Base-by-base conservation (phyloP, 2,113 vertebrate genomes). In the Notothenia rossii region DNA sequence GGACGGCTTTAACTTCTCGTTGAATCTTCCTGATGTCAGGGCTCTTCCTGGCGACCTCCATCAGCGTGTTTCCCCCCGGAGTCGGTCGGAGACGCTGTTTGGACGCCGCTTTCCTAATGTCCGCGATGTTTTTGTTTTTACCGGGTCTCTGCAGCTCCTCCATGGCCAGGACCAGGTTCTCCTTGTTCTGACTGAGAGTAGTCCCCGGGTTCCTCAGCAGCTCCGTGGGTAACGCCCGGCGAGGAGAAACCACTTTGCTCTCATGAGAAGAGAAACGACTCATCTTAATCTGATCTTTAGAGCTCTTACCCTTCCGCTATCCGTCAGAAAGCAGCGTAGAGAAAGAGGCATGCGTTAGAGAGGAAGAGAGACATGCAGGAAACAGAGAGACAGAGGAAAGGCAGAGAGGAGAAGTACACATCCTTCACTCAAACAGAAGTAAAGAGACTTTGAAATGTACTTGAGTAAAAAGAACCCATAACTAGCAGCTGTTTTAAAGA, bases 241-340 rank as follows among this genome's bases (percentile, higher is more conserved):
- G 49, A 14, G 76, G 61, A 10, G 71, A 75, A 22, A 10, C 54
- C 0, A n/a, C 45, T 2, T 64, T 59, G 15, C 84, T 72, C 59
- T 56, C 84, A 45, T 2, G n/a, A 17, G 82, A 56, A 18, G 82
- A 67, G 43, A 72, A 71, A 12, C 22, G 50, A 18, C 79, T 80
- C 0, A 17, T 79, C 60, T 82, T 70, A 75, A 74, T 88, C 22
- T 65, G 68, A 17, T 29, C 62, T 58, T 68, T 59, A 17, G 49
- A 1, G 7, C 59, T 22, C 84, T 92, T 89, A 92, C 91, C 86
- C 76, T 84, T 95, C 94, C 91, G 94, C 93, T 94, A 84, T 89
- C 64, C 86, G 72, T 33, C 7, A 88, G 90, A 81, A 51, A 85
- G 92, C 92, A 92, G 64, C 77, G 89, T 89, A 67, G 77, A 77